phyloP scores from a whole-genome alignment of 1,140 invertebrate species.

The Brachionus manjavacas region DNA sequence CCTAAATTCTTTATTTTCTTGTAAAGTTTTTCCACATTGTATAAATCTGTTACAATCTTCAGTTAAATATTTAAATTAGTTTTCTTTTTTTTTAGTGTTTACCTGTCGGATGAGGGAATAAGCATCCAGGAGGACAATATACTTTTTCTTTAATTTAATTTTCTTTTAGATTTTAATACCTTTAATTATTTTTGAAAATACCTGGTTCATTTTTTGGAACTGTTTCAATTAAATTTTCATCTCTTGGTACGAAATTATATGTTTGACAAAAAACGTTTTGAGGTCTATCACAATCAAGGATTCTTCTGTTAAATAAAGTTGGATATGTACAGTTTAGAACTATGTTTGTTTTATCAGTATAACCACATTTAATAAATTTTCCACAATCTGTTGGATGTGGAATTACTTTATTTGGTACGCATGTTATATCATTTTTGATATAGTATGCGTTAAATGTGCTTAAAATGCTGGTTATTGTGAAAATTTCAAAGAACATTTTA shows the following conservation, averaged over 20 bases:
- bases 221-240: background rate
- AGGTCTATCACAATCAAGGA: background rate
- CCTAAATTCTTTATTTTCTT: background rate
- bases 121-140: background rate
- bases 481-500: background rate
- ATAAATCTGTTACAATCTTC: constrained; percentile 36
- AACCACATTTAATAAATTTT: constrained; percentile 30
- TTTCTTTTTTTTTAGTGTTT: background rate
- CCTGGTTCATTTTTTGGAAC: background rate
- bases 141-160: constrained; percentile 9
- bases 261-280: constrained; percentile 20
- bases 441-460: background rate
- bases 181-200: background rate
- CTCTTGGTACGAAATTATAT: constrained; percentile 6
- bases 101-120: constrained; percentile 34
- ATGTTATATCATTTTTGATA: constrained; percentile 14
- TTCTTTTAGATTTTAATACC: background rate
- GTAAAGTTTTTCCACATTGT: background rate
- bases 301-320: constrained; percentile 7
- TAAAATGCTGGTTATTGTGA: background rate
- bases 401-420: background rate
- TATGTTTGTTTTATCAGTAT: background rate
- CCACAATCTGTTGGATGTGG: constrained; percentile 30
- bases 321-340: constrained; percentile 18
- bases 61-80: background rate